Conservation (phyloP, 2,888 invertebrate genomes). For the Polydrusus cervinus region DNA sequence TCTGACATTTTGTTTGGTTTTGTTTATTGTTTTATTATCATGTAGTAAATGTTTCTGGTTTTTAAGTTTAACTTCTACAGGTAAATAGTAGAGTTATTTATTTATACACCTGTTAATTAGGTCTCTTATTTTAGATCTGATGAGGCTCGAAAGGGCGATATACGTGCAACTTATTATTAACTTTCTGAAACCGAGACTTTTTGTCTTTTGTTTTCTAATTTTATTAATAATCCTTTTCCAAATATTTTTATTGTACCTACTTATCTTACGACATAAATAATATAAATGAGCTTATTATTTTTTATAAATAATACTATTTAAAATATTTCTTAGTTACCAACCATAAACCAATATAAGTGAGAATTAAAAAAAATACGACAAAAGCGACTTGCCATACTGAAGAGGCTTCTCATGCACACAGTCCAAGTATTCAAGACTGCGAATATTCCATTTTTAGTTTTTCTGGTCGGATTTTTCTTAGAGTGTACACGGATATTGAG, state of each 20-base stretch:
- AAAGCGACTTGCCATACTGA: conserved; percentile 64
- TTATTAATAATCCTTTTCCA: no score
- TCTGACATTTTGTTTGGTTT: no score
- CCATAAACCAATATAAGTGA: conserved; percentile 26
- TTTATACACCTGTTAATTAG: no score
- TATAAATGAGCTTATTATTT: neutral
- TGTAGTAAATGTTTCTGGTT: no score
- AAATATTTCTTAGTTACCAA: conserved; percentile 40
- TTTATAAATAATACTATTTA: neutral
- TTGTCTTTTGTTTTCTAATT: no score
- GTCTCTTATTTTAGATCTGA: no score
- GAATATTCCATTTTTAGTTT: conserved; percentile 51
- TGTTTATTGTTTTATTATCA: no score
- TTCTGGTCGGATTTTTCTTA: conserved; percentile 14
- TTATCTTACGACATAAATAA: neutral
- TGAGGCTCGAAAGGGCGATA: no score
- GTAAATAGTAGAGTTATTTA: no score
- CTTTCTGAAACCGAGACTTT: no score
- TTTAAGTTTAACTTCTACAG: no score
- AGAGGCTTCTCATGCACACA: conserved; percentile 75
- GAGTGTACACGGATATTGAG: conserved; percentile 14
- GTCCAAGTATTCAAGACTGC: conserved; percentile 77
- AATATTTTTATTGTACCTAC: neutral
- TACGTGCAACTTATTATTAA: no score
- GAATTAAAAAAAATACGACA: conserved; percentile 59